Percentiles rank a stretch among this genome's conserved stretches.
phyloP scores from a whole-genome alignment of 2,888 invertebrate species.

The Anthoptus insignis region DNA sequence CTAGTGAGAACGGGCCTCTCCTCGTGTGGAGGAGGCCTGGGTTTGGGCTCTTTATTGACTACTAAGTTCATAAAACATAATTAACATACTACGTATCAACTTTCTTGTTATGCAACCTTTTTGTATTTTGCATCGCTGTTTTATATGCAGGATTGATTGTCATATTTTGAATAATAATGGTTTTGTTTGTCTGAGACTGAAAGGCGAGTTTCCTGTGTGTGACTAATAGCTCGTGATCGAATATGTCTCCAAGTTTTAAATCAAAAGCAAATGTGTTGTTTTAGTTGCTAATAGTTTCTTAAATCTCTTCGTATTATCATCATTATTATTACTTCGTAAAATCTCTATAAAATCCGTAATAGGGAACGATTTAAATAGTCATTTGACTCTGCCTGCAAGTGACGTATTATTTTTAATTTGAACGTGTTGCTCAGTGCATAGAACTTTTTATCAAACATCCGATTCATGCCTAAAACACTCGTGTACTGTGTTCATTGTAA shows the following conservation, averaged over 20 bases:
- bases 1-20: too few species aligned
- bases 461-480: neutral
- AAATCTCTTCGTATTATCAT: too few species aligned
- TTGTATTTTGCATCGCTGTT: neutral
- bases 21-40: too few species aligned
- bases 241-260: constrained; percentile 47
- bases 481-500: neutral
- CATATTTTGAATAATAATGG: constrained; percentile 10
- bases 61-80: too few species aligned
- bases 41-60: too few species aligned
- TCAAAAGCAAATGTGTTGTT: constrained; percentile 53
- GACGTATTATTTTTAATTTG: neutral
- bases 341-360: too few species aligned
- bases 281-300: too few species aligned
- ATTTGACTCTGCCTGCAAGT: too few species aligned
- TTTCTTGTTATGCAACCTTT: neutral
- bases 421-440: neutral
- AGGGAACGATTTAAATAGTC: too few species aligned
- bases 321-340: too few species aligned
- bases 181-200: constrained; percentile 14
- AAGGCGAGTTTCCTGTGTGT: constrained; percentile 52
- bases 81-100: too few species aligned
- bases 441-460: neutral
- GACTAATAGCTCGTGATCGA: constrained; percentile 65
- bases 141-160: neutral